Percentiles rank a stretch among this genome's conserved stretches.
Evolutionary conservation across 2,797 vertebrate genomes (phyloP).

Genomic region (Phrynocephalus forsythii): DNA sequence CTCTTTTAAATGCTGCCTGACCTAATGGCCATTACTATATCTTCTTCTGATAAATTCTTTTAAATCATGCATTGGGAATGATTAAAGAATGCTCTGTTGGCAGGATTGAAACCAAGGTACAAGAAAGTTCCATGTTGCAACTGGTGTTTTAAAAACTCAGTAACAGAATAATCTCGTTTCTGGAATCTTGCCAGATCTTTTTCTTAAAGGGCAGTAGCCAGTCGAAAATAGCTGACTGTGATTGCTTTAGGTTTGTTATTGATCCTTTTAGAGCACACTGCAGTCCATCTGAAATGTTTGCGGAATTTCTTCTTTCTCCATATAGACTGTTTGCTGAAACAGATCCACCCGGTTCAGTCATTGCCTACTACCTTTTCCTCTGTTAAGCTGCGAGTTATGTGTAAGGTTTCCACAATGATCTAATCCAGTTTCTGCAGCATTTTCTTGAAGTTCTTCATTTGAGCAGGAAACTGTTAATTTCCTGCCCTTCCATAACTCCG

Average conservation of each 20-base stretch:
- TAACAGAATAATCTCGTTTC: not conserved
- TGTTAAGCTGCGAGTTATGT: conserved; percentile 60
- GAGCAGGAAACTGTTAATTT: conserved; percentile 44
- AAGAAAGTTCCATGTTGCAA: not conserved
- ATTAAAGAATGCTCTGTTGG: not conserved
- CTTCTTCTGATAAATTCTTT: not conserved
- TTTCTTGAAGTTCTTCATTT: conserved; percentile 70
- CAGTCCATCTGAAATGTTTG: conserved; percentile 55
- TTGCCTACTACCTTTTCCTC: conserved; percentile 54
- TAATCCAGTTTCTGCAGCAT: conserved; percentile 48
- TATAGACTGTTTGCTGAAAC: conserved; percentile 56
- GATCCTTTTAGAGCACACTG: conserved; percentile 35
- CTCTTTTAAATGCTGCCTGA: not conserved
- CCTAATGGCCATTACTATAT: not conserved
- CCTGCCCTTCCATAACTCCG: conserved; percentile 42
- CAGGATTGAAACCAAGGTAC: conserved; percentile 6
- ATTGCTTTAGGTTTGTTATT: conserved; percentile 40
- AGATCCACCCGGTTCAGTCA: conserved; percentile 55
- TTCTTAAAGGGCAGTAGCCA: not conserved
- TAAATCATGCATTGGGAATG: not conserved
- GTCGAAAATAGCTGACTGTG: conserved; percentile 28
- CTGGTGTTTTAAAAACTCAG: not conserved
- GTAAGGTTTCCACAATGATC: conserved; percentile 43
- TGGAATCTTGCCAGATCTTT: not conserved
- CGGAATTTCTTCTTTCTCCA: conserved; percentile 58